Base-by-base conservation (phyloP, 2,113 vertebrate genomes). In the Narcine bancroftii region DNA sequence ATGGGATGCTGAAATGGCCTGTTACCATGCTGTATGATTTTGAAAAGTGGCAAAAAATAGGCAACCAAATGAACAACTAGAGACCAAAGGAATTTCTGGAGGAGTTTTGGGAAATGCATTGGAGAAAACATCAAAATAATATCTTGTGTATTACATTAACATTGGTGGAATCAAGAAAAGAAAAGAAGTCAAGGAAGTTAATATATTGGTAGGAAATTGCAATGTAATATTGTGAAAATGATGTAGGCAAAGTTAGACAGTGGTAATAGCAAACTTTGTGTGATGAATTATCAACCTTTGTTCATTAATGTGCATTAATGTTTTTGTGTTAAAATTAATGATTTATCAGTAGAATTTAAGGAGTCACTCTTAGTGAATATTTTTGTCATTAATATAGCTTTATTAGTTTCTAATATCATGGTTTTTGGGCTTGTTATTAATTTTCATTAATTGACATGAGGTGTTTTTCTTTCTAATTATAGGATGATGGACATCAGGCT, bases 391-490 rank as follows among this genome's bases (percentile, higher is more conserved):
- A 29, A 45, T 24, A 24, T 29, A 33, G 63, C 66, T 87, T 69
- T 91, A 65, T 91, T 91, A 91, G 89, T 91, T 91, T 69, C 66
- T 45, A 47, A 91, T 69, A 91, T 69, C 24, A 91, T 47, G 89
- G 89, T 47, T 69, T 91, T 42, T 69, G 24, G 47, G 39, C 65
- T 91, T 39, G 11, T 91, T 91, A 69, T 71, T 91, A 91, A 91
- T 91, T 91, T 66, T 91, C 39, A 91, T 91, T 91, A 69, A 91
- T 91, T 91, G 65, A 69, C 42, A 71, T 71, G 39, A 91, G 71
- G 63, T 47, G 45, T 91, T 91, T 91, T 91, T 69, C 63, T 91
- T 91, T 91, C 89, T 71, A 91, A 91, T 91, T 91, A 91, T 69
- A 91, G 47, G 39, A 69, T 71, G 89, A 91, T 42, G 65, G 89